Evolutionary conservation across 2,888 invertebrate species (phyloP).

Genomic region (Drosophila formosana): DNA sequence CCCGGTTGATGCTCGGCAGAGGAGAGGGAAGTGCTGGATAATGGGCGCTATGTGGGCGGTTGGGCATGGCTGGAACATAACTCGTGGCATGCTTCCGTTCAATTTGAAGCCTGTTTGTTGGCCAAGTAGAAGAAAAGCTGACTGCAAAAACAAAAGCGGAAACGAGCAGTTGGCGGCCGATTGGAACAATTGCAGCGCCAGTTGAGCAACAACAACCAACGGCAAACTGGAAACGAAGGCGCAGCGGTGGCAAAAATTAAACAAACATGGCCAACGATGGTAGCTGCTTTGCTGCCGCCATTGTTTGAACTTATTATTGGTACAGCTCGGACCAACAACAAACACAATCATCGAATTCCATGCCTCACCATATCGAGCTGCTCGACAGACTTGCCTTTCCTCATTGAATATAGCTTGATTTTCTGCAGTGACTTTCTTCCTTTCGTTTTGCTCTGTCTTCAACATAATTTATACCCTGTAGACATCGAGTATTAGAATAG

Average conservation of each 20-base stretch:
- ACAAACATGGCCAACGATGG: constrained; percentile 62
- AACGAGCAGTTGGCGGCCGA: constrained; percentile 77
- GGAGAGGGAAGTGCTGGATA: background rate
- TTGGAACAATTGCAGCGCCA: constrained; percentile 74
- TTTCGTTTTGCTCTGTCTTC: constrained; percentile 31
- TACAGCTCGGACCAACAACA: constrained; percentile 53
- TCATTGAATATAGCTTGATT: constrained; percentile 62
- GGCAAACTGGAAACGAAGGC: constrained; percentile 43
- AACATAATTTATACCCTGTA: constrained; percentile 41
- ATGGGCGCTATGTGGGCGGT: background rate
- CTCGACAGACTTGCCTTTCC: constrained; percentile 47
- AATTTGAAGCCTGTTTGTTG: constrained; percentile 79
- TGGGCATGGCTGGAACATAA: constrained; percentile 62
- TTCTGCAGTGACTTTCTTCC: constrained; percentile 49
- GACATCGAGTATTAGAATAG: background rate
- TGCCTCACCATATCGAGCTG: constrained; percentile 23
- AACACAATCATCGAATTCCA: constrained; percentile 44
- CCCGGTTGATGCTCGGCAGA: constrained; percentile 4
- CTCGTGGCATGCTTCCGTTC: constrained; percentile 76
- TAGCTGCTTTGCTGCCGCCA: constrained; percentile 50
- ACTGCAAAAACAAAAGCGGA: constrained; percentile 73
- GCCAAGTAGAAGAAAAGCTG: constrained; percentile 66
- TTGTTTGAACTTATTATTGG: constrained; percentile 79
- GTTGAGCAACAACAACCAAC: constrained; percentile 41
- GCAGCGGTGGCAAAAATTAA: constrained; percentile 69